Conservation (phyloP, 2,797 vertebrate genomes). For the Hylomyscus alleni region DNA sequence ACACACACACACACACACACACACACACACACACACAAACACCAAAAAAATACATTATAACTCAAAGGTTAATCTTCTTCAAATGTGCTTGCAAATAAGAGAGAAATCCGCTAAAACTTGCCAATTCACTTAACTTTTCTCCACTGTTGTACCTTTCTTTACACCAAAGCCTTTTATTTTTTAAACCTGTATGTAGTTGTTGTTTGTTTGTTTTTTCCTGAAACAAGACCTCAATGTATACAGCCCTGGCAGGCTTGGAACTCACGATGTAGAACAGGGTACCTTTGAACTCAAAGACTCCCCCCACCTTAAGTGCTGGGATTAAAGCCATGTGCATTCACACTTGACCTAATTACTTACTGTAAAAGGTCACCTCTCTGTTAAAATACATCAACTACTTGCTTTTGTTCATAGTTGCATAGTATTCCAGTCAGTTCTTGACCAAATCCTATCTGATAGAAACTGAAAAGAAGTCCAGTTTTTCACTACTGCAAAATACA, state of each 20-base stretch:
- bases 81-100: slow-evolving; percentile 44
- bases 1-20: neutral
- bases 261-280: neutral
- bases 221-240: neutral
- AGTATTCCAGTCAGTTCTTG: slow-evolving; percentile 35
- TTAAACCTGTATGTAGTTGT: neutral
- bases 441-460: neutral
- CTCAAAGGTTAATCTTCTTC: slow-evolving; percentile 25
- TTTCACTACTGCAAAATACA: slow-evolving; percentile 17
- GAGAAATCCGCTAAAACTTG: slow-evolving; percentile 18
- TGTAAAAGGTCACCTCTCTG: slow-evolving; percentile 40
- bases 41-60: neutral
- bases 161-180: neutral
- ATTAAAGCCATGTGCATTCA: neutral
- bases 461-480: neutral
- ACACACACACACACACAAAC: neutral
- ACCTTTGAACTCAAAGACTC: neutral
- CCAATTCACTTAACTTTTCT: neutral
- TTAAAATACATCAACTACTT: slow-evolving; percentile 11
- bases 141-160: neutral
- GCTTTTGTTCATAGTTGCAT: slow-evolving; percentile 19
- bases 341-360: neutral
- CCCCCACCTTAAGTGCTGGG: too few species aligned
- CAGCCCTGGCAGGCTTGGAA: neutral
- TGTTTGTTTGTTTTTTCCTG: neutral